Conservation (phyloP, 2,113 vertebrate genomes). For the Puntigrus tetrazona region DNA sequence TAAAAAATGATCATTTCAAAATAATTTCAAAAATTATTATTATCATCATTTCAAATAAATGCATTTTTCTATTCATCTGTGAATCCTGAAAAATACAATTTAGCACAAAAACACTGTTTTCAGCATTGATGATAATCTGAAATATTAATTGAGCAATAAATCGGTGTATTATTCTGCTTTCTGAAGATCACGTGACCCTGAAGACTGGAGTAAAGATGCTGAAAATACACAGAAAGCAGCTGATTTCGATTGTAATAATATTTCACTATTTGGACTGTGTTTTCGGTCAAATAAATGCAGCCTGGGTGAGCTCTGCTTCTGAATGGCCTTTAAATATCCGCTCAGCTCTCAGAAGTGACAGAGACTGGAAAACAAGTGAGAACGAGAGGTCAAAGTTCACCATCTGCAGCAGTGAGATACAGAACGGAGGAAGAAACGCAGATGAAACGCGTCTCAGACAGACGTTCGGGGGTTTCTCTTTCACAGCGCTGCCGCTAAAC, state of each 20-base stretch:
- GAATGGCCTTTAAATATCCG: background rate
- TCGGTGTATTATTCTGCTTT: too few relatives aligned
- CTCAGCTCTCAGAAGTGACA: background rate
- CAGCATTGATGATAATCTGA: too few relatives aligned
- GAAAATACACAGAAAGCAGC: background rate
- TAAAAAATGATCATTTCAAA: too few relatives aligned
- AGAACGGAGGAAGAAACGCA: too few relatives aligned
- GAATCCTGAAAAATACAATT: too few relatives aligned
- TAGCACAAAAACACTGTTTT: too few relatives aligned
- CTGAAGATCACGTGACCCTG: too few relatives aligned
- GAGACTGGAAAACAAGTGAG: background rate
- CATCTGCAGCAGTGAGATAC: constrained; percentile 53
- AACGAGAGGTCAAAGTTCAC: constrained; percentile 42
- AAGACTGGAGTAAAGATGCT: too few relatives aligned
- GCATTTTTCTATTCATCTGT: too few relatives aligned
- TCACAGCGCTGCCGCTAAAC: background rate
- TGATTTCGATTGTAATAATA: background rate
- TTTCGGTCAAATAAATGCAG: background rate
- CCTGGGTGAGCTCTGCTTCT: background rate
- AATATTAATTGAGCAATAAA: too few relatives aligned
- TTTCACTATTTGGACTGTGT: background rate
- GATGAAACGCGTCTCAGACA: background rate
- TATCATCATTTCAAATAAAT: too few relatives aligned
- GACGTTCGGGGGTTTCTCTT: background rate
- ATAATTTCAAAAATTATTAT: too few relatives aligned